Conservation (phyloP, 2,113 vertebrate genomes). For the Tachysurus fulvidraco region DNA sequence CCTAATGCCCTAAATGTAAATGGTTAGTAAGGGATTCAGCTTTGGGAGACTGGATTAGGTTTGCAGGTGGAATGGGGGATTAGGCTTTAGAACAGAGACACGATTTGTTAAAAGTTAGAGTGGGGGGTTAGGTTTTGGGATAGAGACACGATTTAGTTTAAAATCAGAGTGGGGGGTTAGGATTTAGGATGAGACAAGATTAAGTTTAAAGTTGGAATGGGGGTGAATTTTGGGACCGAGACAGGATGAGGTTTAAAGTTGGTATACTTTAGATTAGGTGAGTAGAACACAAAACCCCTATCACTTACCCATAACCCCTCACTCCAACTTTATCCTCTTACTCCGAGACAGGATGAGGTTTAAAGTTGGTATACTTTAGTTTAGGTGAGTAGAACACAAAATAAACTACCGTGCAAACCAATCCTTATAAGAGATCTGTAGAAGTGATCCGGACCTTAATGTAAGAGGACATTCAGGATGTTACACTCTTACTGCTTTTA, state of each 20-base stretch:
- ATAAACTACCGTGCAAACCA: neutral
- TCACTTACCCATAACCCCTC: too few relatives aligned
- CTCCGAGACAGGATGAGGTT: neutral
- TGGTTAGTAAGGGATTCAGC: neutral
- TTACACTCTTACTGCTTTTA: neutral
- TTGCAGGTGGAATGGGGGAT: neutral
- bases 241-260: neutral
- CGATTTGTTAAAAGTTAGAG: neutral
- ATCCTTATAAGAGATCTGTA: neutral
- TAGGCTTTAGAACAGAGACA: neutral
- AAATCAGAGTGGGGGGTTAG: too few relatives aligned
- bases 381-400: neutral
- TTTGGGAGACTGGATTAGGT: neutral
- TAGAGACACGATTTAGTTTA: neutral
- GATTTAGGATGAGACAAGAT: too few relatives aligned
- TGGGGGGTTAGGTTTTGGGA: neutral
- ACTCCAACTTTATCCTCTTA: too few relatives aligned
- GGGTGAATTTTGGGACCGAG: neutral
- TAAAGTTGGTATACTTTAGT: too few relatives aligned
- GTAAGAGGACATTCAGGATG: neutral
- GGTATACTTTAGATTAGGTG: too few relatives aligned
- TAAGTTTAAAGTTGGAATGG: neutral
- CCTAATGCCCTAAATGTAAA: too few relatives aligned
- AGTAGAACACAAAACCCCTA: neutral
- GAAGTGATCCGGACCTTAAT: neutral